phyloP scores from a whole-genome alignment of 2,113 vertebrate species.

The Pomatorhinus ruficollis region DNA sequence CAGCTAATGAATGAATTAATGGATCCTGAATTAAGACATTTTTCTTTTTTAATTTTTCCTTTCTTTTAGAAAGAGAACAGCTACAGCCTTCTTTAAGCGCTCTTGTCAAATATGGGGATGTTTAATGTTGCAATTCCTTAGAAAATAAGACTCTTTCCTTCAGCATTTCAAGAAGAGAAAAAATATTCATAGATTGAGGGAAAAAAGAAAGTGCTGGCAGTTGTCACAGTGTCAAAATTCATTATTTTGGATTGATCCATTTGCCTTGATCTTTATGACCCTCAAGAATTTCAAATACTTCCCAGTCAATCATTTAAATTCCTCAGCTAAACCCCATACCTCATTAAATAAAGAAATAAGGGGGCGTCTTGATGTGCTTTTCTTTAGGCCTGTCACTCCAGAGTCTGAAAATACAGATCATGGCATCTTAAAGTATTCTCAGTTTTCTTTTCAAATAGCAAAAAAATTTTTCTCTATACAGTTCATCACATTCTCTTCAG shows the following conservation, averaged over 20 bases:
- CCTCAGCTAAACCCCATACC: not conserved
- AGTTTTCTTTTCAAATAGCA: not conserved
- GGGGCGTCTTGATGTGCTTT: not conserved
- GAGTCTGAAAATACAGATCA: constrained; percentile 9
- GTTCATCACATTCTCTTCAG: not conserved
- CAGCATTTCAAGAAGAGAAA: not conserved
- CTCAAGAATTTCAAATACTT: constrained; percentile 45
- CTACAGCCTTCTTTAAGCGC: not conserved
- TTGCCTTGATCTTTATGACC: constrained; percentile 17
- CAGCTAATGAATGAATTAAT: not conserved
- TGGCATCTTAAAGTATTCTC: not conserved
- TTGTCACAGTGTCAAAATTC: constrained; percentile 4
- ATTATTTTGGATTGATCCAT: constrained; percentile 22
- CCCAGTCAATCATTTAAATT: constrained; percentile 50
- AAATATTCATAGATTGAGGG: not conserved
- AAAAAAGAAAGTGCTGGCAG: not conserved
- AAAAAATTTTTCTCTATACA: not conserved
- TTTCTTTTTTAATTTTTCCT: not conserved
- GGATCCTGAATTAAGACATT: not conserved
- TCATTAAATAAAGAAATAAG: constrained; percentile 38
- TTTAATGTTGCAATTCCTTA: not conserved
- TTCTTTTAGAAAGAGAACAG: not conserved
- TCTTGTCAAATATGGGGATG: not conserved
- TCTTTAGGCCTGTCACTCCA: constrained; percentile 2
- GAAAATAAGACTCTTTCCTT: not conserved